These are phyloP conservation scores for human (Homo sapiens) DNA, from an alignment of 2,113 vertebrate species.

Conservation along the genomic window DNA sequence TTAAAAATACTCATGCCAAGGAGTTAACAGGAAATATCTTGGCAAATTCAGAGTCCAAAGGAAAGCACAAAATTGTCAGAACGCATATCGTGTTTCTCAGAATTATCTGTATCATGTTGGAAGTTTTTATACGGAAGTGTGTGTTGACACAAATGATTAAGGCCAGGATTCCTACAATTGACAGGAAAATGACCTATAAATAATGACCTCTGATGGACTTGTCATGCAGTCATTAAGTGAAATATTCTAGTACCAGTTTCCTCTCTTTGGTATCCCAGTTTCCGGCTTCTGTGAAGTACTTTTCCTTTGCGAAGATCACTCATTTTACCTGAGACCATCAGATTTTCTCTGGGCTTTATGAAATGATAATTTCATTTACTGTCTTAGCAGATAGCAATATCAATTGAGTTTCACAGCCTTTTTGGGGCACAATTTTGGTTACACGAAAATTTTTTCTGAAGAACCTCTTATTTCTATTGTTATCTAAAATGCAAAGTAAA, in stretches of 20 bases:
- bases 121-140: conserved; percentile 87
- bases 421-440: conserved; percentile 51
- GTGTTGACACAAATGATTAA: conserved; percentile 87
- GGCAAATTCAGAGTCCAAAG: conserved; percentile 78
- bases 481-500: conserved; percentile 39
- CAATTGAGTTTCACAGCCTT: conserved; percentile 34
- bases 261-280: conserved; percentile 81
- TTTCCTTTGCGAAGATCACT: conserved; percentile 75
- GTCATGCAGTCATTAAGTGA: conserved; percentile 83
- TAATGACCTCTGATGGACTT: conserved; percentile 83
- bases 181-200: conserved; percentile 87
- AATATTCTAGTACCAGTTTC: conserved; percentile 84
- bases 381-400: conserved; percentile 48
- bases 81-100: conserved; percentile 74
- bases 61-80: conserved; percentile 79
- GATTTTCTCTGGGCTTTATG: conserved; percentile 64
- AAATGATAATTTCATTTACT: conserved; percentile 44
- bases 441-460: conserved; percentile 20
- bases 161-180: conserved; percentile 83
- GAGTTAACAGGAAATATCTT: conserved; percentile 81
- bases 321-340: conserved; percentile 60
- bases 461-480: conserved; percentile 5
- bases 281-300: conserved; percentile 81
- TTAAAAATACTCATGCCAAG: conserved; percentile 63
- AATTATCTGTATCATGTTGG: conserved; percentile 82